Evolutionary conservation across 2,888 invertebrate species (phyloP), one percentile per base, ranked within the genome.

Genomic region (Microplitis manilae): DNA sequence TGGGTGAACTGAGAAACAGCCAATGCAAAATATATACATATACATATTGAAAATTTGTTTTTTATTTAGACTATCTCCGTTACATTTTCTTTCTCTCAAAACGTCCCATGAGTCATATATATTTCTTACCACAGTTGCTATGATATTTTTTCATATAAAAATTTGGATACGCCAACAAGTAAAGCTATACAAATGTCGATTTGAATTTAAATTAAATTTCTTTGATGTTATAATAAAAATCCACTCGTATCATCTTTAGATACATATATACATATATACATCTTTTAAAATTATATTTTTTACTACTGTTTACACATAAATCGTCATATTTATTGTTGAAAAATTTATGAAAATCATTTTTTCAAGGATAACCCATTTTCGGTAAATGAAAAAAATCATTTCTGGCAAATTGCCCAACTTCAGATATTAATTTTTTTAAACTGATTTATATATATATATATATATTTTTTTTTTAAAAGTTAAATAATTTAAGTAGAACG

Each of bases 11-110:
- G 72, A 76, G 77, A 76, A 78, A 76, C 70, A 69, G 76, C 59
- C 67, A 73, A 78, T 79, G 80, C 77, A 70, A 77, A 79, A 74
- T 79, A 76, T 79, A 78, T 80, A 64, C 38, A 60, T n/a, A 60
- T 15, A 59, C 41, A 50, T 50, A 50, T 50, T 50, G 50, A 50
- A 50, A 50, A 50, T 50, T 50, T 50, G 9, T 50, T 50, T 50
- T 50, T 13, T 50, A 50, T 65, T 73, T 59, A 69, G 64, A 74
- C 62, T 68, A 75, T 50, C 60, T 40, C 30, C 17, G 15, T 40
- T 72, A 50, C 30, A 20, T 72, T 64, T 40, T 64, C 30, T 30
- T 65, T 65, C 30, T 9, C 13, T 7, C 7, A 17, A 15, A 62
- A 62, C 20, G 62, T 62, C 62, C 20, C 62, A 17, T 62, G 62